A percentile compares a stretch with the other conserved stretches of the same genome.
Conservation (phyloP, 2,113 vertebrate species). For the Epinephelus fuscoguttatus region DNA sequence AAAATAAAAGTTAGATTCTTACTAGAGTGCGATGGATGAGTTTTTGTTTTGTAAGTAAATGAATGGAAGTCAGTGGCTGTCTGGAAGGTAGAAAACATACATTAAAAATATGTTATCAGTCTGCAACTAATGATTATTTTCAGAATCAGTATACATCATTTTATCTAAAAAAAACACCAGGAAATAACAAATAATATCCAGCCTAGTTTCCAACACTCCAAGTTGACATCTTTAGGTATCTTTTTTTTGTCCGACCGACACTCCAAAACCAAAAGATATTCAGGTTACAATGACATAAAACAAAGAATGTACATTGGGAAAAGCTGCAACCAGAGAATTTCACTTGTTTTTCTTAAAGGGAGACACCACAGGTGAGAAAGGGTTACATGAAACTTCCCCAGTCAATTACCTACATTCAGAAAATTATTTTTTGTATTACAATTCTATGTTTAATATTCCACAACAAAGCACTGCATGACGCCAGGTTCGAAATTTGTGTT, state of each 20-base stretch:
- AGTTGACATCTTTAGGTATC: not conserved
- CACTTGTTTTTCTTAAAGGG: no score
- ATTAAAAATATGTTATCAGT: not conserved
- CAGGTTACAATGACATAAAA: not conserved
- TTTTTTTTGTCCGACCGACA: not conserved
- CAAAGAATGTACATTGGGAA: not conserved
- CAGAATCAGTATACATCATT: not conserved
- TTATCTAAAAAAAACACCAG: not conserved
- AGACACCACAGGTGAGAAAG: no score
- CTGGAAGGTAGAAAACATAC: not conserved
- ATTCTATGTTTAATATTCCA: no score
- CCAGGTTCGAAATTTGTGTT: not conserved
- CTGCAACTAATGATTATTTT: not conserved
- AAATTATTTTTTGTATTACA: no score
- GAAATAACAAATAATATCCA: not conserved
- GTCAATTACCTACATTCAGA: no score
- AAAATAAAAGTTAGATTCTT: not conserved
- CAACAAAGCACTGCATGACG: no score
- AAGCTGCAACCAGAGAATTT: not conserved
- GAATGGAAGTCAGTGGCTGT: not conserved
- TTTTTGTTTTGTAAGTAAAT: constrained; percentile 23
- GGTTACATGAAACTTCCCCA: no score
- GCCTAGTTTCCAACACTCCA: not conserved
- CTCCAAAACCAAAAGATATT: not conserved
- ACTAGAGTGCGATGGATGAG: constrained; percentile 12